Evolutionary conservation across 2,888 invertebrate species (phyloP), one percentile per base, ranked within the genome.

Genomic region (Zhuqinia jingwanae): DNA sequence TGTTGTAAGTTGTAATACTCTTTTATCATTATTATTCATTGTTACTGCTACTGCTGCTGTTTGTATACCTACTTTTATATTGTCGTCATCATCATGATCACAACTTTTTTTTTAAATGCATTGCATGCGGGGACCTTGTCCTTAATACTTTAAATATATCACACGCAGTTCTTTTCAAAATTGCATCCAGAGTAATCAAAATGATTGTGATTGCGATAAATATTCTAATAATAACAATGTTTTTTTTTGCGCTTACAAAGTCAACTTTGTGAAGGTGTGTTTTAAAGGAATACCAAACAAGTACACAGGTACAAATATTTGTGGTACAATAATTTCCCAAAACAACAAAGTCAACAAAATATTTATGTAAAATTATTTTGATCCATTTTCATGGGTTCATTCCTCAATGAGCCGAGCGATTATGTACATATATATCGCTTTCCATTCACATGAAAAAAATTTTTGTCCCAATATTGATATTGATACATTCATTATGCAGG

Each of bases 71-170:
- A 58, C 53, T 45, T 25, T 42, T 13, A 75, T 53, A 75, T 20
- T 60, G 60, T 13, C 58, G 22, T 65, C 36, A 60, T 58, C n/a
- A 30, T 65, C 47, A 42, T 22, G n/a, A 79, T 60, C 45, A 65
- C 47, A 80, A 27, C 58, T 60, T n/a, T n/a, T n/a, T n/a, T n/a
- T n/a, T 15, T 25, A 27, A 80, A 86, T 82, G 80, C 3, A 36
- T 36, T 75, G 87, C 30, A 65, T 70, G 70, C 27, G 42, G 47
- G 85, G 88, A 58, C 89, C 89, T 89, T 89, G 89, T 89, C 87
- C 88, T 88, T 89, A 89, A 88, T 89, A 83, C 86, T 87, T 77
- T 85, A 68, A 68, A 45, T 68, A 56, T 86, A 70, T 85, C 15
- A 79, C 84, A 84, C 58, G 70, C 78, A 70, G 53, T 42, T 47